These are phyloP conservation scores for Amphiprion ocellaris DNA, from an alignment of 2,113 vertebrate species.

Conservation along the genomic window DNA sequence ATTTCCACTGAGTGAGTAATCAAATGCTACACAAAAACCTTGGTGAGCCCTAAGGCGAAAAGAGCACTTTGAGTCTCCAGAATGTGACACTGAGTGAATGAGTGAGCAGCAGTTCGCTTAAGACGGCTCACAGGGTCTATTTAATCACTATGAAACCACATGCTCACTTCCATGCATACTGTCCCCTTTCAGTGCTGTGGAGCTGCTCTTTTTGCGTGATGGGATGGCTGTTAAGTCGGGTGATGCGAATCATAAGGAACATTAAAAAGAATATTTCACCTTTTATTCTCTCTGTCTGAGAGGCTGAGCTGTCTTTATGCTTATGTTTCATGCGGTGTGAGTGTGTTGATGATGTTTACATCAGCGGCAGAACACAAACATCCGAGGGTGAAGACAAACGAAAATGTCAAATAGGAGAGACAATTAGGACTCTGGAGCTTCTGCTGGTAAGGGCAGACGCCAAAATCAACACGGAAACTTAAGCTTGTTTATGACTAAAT, in stretches of 20 bases:
- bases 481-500: too few relatives aligned
- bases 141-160: conserved; percentile 62
- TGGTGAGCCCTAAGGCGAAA: conserved; percentile 62
- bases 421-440: too few relatives aligned
- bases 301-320: not conserved
- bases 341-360: too few relatives aligned
- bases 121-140: conserved; percentile 60
- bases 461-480: too few relatives aligned
- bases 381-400: too few relatives aligned
- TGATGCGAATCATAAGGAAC: not conserved
- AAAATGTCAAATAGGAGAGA: too few relatives aligned
- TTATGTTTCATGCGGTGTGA: too few relatives aligned
- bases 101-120: conserved; percentile 65
- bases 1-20: conserved; percentile 71
- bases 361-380: too few relatives aligned
- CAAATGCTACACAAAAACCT: conserved; percentile 74
- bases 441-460: too few relatives aligned
- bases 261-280: not conserved
- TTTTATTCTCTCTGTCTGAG: not conserved
- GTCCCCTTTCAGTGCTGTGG: conserved; percentile 11
- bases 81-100: conserved; percentile 63
- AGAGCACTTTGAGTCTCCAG: conserved; percentile 71
- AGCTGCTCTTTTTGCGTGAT: conserved; percentile 64
- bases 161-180: conserved; percentile 45
- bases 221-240: conserved; percentile 2